Base-by-base conservation (phyloP, 2,113 vertebrate species). In the Atrichornis clamosus region DNA sequence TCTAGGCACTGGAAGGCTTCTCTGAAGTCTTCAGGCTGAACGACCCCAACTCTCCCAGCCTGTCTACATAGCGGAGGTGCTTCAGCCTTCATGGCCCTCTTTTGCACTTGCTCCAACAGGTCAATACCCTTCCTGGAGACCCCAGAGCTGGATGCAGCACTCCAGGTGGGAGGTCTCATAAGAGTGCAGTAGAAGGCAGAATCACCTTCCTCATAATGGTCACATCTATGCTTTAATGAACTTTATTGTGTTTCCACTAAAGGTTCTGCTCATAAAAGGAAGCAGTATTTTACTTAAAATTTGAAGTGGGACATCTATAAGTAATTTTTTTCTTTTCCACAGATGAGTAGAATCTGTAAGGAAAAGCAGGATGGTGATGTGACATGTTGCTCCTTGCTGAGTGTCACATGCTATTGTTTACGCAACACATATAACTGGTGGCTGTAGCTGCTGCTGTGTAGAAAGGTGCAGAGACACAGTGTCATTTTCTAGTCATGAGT, bases 361-460 rank as follows among this genome's bases (percentile, higher is more conserved):
- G n/a, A 47, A 78, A 70, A 82, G 46, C 17, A 15, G 26, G 46
- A 37, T 11, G 6, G 7, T 24, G 24, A 7, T 22, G 27, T 33
- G 37, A 35, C 3, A 0, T 5, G 39, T 15, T 22, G 7, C 8
- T 32, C 21, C 26, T 68, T 19, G 27, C 21, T 58, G 46, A 3
- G 8, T 63, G 52, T 33, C 5, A 5, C 0, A 0, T 15, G 20
- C 46, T 41, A 28, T 5, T 58, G 18, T 28, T 47, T 8, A 24
- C 20, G 44, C 53, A 56, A 30, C 33, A 11, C 2, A 0, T 0
- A 1, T 21, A 23, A 24, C 18, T 7, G 26, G 8, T 13, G 39
- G 6, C 22, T 41, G 9, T 41, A 72, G 27, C 18, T 60, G 27
- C 46, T 77, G 39, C 44, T 39, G 3, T 68, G 28, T 39, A 10